Evolutionary conservation across 2,113 vertebrate genomes (phyloP), one percentile per base, ranked within the genome.

Genomic region (human (Homo sapiens)): DNA sequence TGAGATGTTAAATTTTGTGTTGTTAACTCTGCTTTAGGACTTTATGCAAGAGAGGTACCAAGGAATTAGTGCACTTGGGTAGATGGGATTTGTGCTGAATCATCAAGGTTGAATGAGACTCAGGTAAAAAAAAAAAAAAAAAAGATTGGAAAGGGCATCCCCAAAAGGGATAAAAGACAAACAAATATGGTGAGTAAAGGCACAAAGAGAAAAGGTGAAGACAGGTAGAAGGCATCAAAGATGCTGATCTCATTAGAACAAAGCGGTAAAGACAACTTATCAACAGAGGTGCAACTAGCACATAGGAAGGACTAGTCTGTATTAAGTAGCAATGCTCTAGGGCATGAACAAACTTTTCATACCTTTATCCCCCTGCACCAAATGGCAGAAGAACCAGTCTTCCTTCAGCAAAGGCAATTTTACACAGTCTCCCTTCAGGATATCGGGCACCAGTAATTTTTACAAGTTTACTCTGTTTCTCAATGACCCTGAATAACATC

Each of bases 401-500:
- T 73, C 45, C 20, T 27, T 73, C 45, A 76, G 22, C 50, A 30
- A 72, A 80, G 66, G 17, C 12, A n/a, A 2, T 7, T n/a, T 6
- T 1, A 17, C 2, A 48, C 12, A 50, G 72, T n/a, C 9, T 7
- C 32, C 10, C 5, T n/a, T n/a, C 13, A 3, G 35, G 20, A 55
- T 6, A 8, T 38, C 3, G 0, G 16, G 32, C 20, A 17, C 3
- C 23, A 2, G 43, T 27, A 8, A 25, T 50, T 27, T 76, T 80
- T 66, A 12, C 27, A 7, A 27, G 3, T 66, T 79, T n/a, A 6
- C 68, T 40, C 45, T 75, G 6, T 40, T 59, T 90, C 40, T 50
- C 76, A 23, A 0, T 1, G 55, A 57, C 30, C 23, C 1, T 7
- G 14, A 3, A n/a, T 18, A n/a, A 45, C 27, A 18, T 6, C 12